A percentile compares a stretch with the other conserved stretches of the same genome.
Conservation (phyloP, 2,797 vertebrate species). For the Spinus pinus region DNA sequence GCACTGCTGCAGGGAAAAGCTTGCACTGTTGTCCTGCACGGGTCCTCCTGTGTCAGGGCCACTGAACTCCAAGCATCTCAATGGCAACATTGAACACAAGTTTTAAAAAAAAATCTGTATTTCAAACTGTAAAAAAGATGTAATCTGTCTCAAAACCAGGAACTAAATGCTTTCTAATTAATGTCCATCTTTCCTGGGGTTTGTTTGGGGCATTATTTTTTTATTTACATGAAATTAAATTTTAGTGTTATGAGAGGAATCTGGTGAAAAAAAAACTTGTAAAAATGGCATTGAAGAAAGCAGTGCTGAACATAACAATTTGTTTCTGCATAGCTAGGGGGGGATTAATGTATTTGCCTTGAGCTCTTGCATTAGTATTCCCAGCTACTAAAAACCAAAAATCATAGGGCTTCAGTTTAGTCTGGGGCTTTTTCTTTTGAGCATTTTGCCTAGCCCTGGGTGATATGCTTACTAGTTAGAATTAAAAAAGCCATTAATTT, state of each 20-base stretch:
- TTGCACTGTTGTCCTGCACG: background rate
- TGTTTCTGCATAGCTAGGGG: background rate
- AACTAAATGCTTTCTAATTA: background rate
- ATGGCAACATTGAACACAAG: background rate
- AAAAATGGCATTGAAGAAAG: slow-evolving; percentile 49
- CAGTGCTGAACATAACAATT: background rate
- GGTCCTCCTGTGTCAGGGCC: background rate
- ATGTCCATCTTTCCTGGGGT: background rate
- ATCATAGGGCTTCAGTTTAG: background rate
- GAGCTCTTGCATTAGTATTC: slow-evolving; percentile 54
- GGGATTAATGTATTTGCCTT: slow-evolving; percentile 48
- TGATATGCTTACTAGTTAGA: slow-evolving; percentile 45
- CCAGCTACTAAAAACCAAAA: slow-evolving; percentile 31
- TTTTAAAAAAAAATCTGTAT: background rate
- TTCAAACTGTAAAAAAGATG: background rate
- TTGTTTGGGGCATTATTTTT: background rate
- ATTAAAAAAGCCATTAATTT: slow-evolving; percentile 57
- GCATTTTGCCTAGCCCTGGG: background rate
- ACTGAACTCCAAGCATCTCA: background rate
- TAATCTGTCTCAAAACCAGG: background rate
- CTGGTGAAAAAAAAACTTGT: background rate
- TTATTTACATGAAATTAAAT: slow-evolving; percentile 53
- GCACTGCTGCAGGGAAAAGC: background rate
- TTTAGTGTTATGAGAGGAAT: slow-evolving; percentile 10
- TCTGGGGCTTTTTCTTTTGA: background rate